Conservation (phyloP, 2,797 vertebrate species). For the Champsocephalus esox region DNA sequence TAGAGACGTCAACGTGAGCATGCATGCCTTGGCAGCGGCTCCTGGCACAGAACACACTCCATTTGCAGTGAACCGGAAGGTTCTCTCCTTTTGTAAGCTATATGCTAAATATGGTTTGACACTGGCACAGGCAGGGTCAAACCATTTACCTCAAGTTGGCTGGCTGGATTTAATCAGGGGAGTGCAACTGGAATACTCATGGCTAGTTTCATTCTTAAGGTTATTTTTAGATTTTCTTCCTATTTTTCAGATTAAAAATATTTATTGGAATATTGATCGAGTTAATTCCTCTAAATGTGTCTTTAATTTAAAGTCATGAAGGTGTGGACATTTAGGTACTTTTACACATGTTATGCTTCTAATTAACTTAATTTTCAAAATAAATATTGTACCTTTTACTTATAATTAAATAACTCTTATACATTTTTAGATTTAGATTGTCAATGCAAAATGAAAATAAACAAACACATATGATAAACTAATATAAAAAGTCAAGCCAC, state of each 20-base stretch:
- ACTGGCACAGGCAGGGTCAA: slow-evolving; percentile 17
- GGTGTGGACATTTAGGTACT: too few species aligned
- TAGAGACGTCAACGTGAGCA: slow-evolving; percentile 53
- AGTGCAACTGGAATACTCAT: not conserved
- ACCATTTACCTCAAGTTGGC: slow-evolving; percentile 15
- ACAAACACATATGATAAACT: too few species aligned
- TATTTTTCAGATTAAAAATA: not conserved
- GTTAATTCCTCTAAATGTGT: too few species aligned
- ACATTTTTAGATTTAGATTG: too few species aligned
- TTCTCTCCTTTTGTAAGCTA: slow-evolving; percentile 42
- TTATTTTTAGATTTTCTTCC: not conserved
- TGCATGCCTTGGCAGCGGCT: slow-evolving; percentile 45
- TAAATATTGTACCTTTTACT: too few species aligned
- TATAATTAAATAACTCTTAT: too few species aligned
- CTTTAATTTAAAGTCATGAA: too few species aligned
- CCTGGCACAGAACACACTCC: slow-evolving; percentile 27
- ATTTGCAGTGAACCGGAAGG: slow-evolving; percentile 36
- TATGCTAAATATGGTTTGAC: slow-evolving; percentile 30
- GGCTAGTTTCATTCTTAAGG: not conserved
- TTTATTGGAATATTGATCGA: too few species aligned
- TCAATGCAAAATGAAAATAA: too few species aligned
- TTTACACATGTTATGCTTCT: too few species aligned
- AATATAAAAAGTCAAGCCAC: too few species aligned
- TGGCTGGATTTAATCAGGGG: not conserved
- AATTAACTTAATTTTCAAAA: too few species aligned